These are phyloP conservation scores for Rana temporaria DNA, from an alignment of 2,113 vertebrate species.

Conservation along the genomic window DNA sequence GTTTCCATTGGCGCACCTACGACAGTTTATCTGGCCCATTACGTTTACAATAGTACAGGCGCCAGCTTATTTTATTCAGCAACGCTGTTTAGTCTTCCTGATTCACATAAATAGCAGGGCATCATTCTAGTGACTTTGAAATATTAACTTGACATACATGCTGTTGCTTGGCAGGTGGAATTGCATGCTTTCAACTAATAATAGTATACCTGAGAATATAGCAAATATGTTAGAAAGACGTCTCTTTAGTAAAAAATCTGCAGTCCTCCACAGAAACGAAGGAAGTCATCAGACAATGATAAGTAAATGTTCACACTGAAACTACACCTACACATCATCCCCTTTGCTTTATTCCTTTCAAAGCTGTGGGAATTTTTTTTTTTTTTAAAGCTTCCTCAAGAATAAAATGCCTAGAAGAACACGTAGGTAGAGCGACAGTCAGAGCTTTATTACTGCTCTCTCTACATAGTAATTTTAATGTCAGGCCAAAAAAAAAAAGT, in stretches of 20 bases:
- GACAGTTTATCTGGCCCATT: too few relatives aligned
- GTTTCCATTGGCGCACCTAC: too few relatives aligned
- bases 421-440: conserved; percentile 8
- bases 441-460: conserved; percentile 16
- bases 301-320: conserved; percentile 2
- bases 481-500: conserved; percentile 44
- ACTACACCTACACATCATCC: conserved; percentile 23
- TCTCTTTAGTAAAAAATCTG: background rate
- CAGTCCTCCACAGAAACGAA: background rate
- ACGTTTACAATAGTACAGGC: background rate
- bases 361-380: background rate
- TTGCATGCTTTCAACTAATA: conserved; percentile 12
- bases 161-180: background rate
- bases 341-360: conserved; percentile 14
- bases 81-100: conserved; percentile 1
- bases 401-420: conserved; percentile 11
- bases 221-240: background rate
- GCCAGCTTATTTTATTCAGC: background rate
- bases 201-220: background rate
- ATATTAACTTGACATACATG: background rate
- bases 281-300: background rate
- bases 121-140: conserved; percentile 2
- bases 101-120: conserved; percentile 1
- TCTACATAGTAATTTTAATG: conserved; percentile 37
- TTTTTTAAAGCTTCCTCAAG: background rate